Conservation (phyloP, 2,113 vertebrate genomes). For the Cinclus mexicanus region DNA sequence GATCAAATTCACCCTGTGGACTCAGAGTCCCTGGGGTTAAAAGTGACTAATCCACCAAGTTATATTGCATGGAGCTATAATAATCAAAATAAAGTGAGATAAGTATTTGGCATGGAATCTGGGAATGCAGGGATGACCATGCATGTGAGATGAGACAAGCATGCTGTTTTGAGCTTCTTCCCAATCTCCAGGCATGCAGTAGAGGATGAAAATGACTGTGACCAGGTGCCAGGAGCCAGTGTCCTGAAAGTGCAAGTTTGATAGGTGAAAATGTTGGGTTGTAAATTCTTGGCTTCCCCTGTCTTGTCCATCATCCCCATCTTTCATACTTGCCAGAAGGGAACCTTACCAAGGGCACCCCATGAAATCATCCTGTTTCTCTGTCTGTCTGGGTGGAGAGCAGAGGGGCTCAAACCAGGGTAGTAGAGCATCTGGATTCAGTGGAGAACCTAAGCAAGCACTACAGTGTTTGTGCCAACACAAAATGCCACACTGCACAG, state of each 20-base stretch:
- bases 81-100: background rate
- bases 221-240: background rate
- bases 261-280: background rate
- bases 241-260: background rate
- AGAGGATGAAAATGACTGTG: background rate
- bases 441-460: background rate
- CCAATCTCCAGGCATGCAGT: background rate
- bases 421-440: background rate
- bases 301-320: background rate
- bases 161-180: background rate
- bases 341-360: background rate
- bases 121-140: background rate
- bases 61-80: background rate
- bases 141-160: background rate
- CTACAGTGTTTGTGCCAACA: background rate
- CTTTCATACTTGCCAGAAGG: background rate
- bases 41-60: background rate
- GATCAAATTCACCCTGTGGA: background rate
- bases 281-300: background rate
- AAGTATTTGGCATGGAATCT: background rate
- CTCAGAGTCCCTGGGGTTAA: background rate
- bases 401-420: background rate
- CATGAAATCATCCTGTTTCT: background rate
- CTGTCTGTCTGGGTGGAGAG: background rate
- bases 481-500: slow-evolving; percentile 25